phyloP scores from a whole-genome alignment of 37 sponge, comb jelly and placozoan genomes.

The Halisarca cf. caerulea region DNA sequence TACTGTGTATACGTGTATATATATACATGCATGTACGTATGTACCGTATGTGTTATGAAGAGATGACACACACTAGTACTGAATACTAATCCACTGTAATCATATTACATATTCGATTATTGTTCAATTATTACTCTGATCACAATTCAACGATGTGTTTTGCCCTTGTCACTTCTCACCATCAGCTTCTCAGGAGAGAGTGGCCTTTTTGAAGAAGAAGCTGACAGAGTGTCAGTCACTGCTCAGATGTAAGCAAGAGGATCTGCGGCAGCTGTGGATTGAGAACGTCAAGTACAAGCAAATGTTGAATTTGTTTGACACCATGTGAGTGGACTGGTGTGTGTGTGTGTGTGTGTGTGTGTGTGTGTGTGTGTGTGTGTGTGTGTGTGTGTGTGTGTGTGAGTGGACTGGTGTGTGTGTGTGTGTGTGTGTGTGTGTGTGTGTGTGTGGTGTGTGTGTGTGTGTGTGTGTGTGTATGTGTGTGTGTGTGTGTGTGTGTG shows the following conservation, averaged over 20 bases:
- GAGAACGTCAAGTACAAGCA: conserved; percentile 88
- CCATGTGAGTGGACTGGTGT: conserved; percentile 65
- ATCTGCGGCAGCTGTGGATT: conserved; percentile 83
- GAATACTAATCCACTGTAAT: too few species aligned
- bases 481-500: conserved; percentile 8
- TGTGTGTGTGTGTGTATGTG: background rate
- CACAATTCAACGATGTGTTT: too few species aligned
- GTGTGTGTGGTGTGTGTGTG: conserved; percentile 4
- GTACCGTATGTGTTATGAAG: too few species aligned
- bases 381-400: background rate
- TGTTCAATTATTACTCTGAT: too few species aligned
- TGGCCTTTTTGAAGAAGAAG: conserved; percentile 54
- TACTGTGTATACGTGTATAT: too few species aligned
- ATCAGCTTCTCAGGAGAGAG: conserved; percentile 54
- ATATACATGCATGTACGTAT: background rate
- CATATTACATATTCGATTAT: too few species aligned
- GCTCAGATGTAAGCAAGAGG: conserved; percentile 85
- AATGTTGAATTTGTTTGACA: conserved; percentile 76
- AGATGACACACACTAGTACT: too few species aligned
- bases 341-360: too few species aligned
- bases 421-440: background rate
- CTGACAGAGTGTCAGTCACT: conserved; percentile 67
- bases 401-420: background rate
- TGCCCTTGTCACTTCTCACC: background rate
- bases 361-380: too few species aligned